Evolutionary conservation across 2,113 vertebrate genomes (phyloP).

Genomic region (Carollia perspicillata): DNA sequence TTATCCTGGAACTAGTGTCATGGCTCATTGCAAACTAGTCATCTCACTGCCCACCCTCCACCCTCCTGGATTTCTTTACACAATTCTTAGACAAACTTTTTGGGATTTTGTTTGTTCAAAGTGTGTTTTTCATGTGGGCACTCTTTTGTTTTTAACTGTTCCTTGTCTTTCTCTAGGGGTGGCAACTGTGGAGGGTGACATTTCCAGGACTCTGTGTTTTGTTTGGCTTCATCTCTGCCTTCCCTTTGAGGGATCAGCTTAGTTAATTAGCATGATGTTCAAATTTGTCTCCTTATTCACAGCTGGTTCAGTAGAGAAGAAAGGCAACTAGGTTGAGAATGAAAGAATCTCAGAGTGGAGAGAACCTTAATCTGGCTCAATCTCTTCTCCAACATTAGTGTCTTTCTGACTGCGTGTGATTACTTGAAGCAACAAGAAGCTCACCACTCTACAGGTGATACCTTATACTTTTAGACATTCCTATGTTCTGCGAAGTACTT

Average conservation of each 20-base stretch:
- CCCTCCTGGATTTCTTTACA: constrained; percentile 34
- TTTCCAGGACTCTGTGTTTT: background rate
- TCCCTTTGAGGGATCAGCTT: background rate
- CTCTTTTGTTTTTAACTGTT: background rate
- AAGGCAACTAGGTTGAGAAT: background rate
- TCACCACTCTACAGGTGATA: background rate
- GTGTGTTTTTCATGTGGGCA: background rate
- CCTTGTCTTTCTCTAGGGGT: background rate
- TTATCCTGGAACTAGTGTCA: constrained; percentile 45
- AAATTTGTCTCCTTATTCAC: background rate
- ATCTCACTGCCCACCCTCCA: background rate
- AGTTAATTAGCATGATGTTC: background rate
- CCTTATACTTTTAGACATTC: background rate
- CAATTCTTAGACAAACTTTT: constrained; percentile 32
- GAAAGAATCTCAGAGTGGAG: background rate
- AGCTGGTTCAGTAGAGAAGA: background rate
- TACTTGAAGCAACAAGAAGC: background rate
- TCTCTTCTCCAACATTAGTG: background rate
- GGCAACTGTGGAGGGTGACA: background rate
- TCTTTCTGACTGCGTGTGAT: background rate
- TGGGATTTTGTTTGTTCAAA: background rate
- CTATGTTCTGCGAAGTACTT: background rate
- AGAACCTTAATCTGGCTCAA: background rate
- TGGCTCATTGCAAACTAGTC: constrained; percentile 46
- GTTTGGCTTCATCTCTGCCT: background rate